Conservation (phyloP, 64 coral and sea anemone genomes). For the Astreopora myriophthalma region DNA sequence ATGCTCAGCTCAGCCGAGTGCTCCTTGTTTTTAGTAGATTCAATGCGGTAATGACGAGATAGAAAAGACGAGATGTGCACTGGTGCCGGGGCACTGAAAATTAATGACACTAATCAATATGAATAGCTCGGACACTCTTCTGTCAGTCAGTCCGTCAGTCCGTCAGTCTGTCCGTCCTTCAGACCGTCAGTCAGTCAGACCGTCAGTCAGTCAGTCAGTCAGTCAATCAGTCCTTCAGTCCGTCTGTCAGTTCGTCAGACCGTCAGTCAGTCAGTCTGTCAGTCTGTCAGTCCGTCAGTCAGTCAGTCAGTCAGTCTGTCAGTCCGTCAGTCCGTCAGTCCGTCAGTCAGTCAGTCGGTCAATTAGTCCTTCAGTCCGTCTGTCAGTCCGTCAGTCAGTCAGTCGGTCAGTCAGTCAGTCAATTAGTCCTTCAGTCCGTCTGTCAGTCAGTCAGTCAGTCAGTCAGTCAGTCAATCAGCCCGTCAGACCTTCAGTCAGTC, state of each 20-base stretch:
- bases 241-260: not conserved
- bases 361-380: too few relatives aligned
- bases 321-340: too few relatives aligned
- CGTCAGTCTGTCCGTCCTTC: too few relatives aligned
- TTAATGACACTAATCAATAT: too few relatives aligned
- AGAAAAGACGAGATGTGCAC: slow-evolving; percentile 83
- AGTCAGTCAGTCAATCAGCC: not conserved
- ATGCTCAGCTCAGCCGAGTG: slow-evolving; percentile 65
- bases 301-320: not conserved
- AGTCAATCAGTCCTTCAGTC: not conserved
- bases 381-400: not conserved
- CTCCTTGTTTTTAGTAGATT: slow-evolving; percentile 82
- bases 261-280: not conserved
- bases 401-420: not conserved
- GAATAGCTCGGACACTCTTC: too few relatives aligned
- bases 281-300: not conserved
- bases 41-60: slow-evolving; percentile 76
- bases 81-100: slow-evolving; percentile 88
- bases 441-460: not conserved
- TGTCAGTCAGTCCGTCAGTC: too few relatives aligned
- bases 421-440: not conserved
- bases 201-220: not conserved
- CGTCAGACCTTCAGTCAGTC: too few relatives aligned
- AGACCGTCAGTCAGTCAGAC: not conserved
- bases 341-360: too few relatives aligned